A percentile compares a stretch with the other conserved stretches of the same genome.
Evolutionary conservation across 2,113 vertebrate genomes (phyloP).

Genomic region (Hemiprocne comata): DNA sequence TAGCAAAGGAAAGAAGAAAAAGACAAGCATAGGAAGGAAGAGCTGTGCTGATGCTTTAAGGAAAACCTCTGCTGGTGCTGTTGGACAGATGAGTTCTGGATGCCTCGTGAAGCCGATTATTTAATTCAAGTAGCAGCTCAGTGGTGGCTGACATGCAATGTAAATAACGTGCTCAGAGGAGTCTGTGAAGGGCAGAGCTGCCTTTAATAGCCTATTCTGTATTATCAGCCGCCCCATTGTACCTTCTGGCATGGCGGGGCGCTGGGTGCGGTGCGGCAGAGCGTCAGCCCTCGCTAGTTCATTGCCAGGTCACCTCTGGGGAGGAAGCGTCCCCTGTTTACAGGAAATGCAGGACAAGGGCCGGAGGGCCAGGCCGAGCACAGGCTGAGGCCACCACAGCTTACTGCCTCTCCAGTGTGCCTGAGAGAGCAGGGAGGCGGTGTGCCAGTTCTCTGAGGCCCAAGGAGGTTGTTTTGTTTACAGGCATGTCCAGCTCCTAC

Average conservation of each 20-base stretch:
- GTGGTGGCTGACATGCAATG: neutral
- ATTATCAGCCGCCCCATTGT: slow-evolving; percentile 59
- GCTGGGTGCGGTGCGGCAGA: slow-evolving; percentile 77
- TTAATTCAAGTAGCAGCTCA: slow-evolving; percentile 15
- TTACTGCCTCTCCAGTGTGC: neutral
- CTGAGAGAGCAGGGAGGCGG: neutral
- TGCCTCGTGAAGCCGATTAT: neutral
- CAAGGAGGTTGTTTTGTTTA: neutral
- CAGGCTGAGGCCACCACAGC: neutral
- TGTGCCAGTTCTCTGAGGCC: neutral
- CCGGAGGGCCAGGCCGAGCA: neutral
- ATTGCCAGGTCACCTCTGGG: slow-evolving; percentile 87
- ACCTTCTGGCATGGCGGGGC: slow-evolving; percentile 33
- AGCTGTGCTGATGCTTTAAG: neutral
- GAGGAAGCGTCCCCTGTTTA: slow-evolving; percentile 92
- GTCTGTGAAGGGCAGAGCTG: neutral
- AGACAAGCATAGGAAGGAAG: neutral
- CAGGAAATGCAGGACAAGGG: slow-evolving; percentile 91
- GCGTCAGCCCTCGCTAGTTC: slow-evolving; percentile 78
- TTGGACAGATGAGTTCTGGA: neutral
- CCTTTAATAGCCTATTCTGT: slow-evolving; percentile 35
- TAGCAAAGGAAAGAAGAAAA: neutral
- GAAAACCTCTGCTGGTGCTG: neutral
- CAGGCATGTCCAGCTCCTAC: neutral
- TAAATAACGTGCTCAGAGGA: neutral